Evolutionary conservation across 2,888 invertebrate species (phyloP), one percentile per base, ranked within the genome.

Genomic region (Diadromus collaris): DNA sequence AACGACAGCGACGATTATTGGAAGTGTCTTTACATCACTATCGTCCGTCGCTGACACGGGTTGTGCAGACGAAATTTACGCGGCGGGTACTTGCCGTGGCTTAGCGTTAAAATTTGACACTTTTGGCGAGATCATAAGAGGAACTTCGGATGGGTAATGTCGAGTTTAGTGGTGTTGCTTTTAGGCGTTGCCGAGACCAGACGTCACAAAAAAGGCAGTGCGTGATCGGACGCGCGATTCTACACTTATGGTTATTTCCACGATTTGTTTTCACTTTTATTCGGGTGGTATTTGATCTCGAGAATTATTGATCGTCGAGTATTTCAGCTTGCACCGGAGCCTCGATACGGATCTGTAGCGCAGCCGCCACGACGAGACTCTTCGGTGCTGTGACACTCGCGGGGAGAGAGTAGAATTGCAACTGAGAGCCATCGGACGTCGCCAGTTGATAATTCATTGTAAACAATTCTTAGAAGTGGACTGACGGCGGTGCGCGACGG

Each of bases 381-480:
- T 19, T 44, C 51, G 41, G 10, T 10, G 16, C 16, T 38, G 21
- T 41, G 61, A 56, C 64, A 61, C 58, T 72, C 19, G 65, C 79
- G 27, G 48, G 24, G 24, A 78, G 58, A 83, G 71, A 75, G 81
- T 67, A n/a, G 73, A 76, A 64, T 76, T 73, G 70, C 78, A 64
- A 83, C 83, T 83, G 82, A 76, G 77, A 44, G 63, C 38, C 60
- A 76, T 69, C 38, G 34, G 63, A 77, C 70, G 65, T 65, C 79
- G 73, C 73, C 69, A 67, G 61, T 76, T 83, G 83, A 83, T 83
- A 83, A 83, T 83, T 80, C 78, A 76, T 82, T 81, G 77, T 83
- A 82, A 83, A 83, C 82, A 79, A 83, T 81, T 81, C 71, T 61
- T 79, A 71, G 79, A 82, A 80, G 77, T 78, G 51, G 54, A 41